Evolutionary conservation across 2,888 invertebrate species (phyloP).

Genomic region (Drosophila pegasa): DNA sequence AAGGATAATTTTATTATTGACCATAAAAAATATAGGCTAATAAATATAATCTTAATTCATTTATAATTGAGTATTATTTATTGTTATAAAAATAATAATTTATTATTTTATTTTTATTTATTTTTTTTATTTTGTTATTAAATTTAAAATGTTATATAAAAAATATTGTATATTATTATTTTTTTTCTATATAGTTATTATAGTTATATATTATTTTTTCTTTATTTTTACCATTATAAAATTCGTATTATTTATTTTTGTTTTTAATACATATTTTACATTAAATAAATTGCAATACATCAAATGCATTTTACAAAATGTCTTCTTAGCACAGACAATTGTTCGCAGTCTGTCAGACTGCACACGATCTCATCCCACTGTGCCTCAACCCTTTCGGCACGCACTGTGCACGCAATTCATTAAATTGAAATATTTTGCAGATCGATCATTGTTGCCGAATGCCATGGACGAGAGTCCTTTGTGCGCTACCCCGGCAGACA

Average conservation of each 20-base stretch:
- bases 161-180: not conserved
- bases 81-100: no score
- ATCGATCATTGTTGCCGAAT: slow-evolving; percentile 78
- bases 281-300: no score
- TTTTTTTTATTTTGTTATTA: not conserved
- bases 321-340: not conserved
- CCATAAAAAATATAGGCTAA: no score
- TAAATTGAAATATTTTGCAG: slow-evolving; percentile 81
- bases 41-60: no score
- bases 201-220: not conserved
- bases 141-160: no score
- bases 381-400: slow-evolving; percentile 67
- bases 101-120: not conserved
- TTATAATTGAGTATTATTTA: no score
- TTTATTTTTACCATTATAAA: not conserved
- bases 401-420: slow-evolving; percentile 76
- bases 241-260: not conserved
- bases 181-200: not conserved
- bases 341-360: not conserved
- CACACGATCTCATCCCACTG: slow-evolving; percentile 24
- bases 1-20: no score
- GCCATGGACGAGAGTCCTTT: slow-evolving; percentile 48
- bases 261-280: not conserved
- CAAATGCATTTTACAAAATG: no score
- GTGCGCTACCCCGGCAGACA: slow-evolving; percentile 45